phyloP scores from a whole-genome alignment of 2,113 vertebrate genomes.

The Delphinus delphis region DNA sequence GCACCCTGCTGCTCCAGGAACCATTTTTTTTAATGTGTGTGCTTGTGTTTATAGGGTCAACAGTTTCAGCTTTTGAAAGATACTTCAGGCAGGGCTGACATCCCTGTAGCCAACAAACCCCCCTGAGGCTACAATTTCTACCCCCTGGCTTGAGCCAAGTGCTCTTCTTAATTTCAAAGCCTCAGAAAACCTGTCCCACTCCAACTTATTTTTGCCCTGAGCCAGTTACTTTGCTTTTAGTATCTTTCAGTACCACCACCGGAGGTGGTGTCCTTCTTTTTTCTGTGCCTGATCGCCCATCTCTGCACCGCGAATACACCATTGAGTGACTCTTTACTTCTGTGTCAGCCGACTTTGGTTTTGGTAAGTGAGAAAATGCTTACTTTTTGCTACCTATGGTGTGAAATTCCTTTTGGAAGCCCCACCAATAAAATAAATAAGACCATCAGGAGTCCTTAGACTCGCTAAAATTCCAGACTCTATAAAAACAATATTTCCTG shows the following conservation, averaged over 20 bases:
- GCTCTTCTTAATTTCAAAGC: neutral
- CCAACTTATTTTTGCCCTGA: neutral
- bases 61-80: neutral
- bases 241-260: neutral
- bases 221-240: neutral
- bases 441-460: neutral
- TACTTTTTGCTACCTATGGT: neutral
- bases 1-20: neutral
- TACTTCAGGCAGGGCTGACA: neutral
- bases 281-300: fast-evolving
- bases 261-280: fast-evolving
- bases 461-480: constrained; percentile 6
- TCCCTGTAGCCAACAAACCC: neutral
- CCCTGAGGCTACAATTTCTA: neutral
- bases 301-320: neutral
- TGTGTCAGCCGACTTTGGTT: neutral
- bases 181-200: neutral
- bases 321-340: fast-evolving
- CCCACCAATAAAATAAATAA: neutral
- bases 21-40: neutral
- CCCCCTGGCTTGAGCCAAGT: neutral
- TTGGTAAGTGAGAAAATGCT: neutral
- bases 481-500: constrained; percentile 11
- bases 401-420: neutral
- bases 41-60: neutral